Evolutionary conservation across 2,888 invertebrate species (phyloP).

Genomic region (Hydraecia micacea): DNA sequence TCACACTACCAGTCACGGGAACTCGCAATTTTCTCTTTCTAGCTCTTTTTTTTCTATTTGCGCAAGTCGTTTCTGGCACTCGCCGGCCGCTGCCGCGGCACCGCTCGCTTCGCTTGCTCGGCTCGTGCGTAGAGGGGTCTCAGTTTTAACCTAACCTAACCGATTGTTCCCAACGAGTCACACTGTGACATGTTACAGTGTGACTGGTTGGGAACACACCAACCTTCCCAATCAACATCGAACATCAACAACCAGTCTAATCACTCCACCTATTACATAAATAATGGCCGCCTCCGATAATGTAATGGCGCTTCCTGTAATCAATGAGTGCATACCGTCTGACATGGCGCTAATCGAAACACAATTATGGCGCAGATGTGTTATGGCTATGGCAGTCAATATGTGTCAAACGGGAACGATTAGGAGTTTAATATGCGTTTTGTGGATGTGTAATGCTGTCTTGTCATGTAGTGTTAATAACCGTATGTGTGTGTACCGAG

Average conservation of each 20-base stretch:
- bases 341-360: slow-evolving; percentile 72
- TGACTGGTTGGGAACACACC: too few relatives aligned
- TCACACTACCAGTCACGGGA: too few relatives aligned
- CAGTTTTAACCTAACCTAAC: too few relatives aligned
- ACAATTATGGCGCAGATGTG: slow-evolving; percentile 71
- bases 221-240: slow-evolving; percentile 39
- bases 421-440: slow-evolving; percentile 67
- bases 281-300: slow-evolving; percentile 46
- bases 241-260: slow-evolving; percentile 49
- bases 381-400: slow-evolving; percentile 62
- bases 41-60: too few relatives aligned
- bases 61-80: too few relatives aligned
- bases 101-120: too few relatives aligned
- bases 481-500: background rate
- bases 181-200: too few relatives aligned
- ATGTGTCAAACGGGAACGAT: slow-evolving; percentile 68
- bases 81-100: too few relatives aligned
- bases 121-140: too few relatives aligned
- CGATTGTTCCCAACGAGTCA: too few relatives aligned
- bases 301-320: slow-evolving; percentile 34
- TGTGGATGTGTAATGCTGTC: slow-evolving; percentile 18
- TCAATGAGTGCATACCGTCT: slow-evolving; percentile 54
- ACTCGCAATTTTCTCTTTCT: too few relatives aligned
- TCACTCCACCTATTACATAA: slow-evolving; percentile 51
- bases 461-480: background rate